A percentile compares a stretch with the other conserved stretches of the same genome.
These are phyloP conservation scores for Nematostella vectensis DNA, from an alignment of 92 coral and sea anemone genomes.

Conservation along the genomic window DNA sequence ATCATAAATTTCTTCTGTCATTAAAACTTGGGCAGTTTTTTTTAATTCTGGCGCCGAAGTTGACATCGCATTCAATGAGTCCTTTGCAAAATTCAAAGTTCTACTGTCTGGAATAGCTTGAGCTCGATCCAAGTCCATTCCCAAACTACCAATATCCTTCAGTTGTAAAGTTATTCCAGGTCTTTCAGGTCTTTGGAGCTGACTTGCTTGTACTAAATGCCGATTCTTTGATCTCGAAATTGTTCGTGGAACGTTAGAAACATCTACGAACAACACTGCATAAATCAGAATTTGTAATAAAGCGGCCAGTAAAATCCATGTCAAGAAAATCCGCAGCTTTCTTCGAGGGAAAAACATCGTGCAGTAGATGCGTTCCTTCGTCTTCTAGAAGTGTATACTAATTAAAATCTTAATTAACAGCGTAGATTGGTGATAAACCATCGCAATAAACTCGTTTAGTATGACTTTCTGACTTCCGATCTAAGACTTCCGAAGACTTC, in stretches of 20 bases:
- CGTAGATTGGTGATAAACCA: too few species aligned
- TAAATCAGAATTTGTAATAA: constrained; percentile 24
- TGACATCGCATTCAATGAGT: background rate
- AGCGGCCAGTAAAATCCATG: constrained; percentile 27
- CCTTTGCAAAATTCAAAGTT: background rate
- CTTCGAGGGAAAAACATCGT: constrained; percentile 37
- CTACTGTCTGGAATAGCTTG: background rate
- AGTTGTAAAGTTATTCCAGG: background rate
- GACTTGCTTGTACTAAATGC: background rate
- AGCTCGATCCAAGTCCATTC: background rate
- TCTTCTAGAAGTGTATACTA: too few species aligned
- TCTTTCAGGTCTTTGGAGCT: background rate
- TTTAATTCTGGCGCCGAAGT: background rate
- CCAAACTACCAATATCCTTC: too few species aligned
- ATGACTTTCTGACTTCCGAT: too few species aligned
- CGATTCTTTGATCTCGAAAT: background rate
- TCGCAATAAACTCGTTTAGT: too few species aligned
- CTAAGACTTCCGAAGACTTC: too few species aligned
- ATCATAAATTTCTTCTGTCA: background rate
- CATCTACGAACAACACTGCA: constrained; percentile 12
- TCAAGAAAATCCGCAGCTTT: constrained; percentile 22
- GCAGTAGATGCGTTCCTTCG: too few species aligned
- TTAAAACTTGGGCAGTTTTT: background rate
- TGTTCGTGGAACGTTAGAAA: constrained; percentile 6
- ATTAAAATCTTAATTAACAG: too few species aligned